Base-by-base conservation (phyloP, 2,113 vertebrate species). In the Dipodomys stephensi region DNA sequence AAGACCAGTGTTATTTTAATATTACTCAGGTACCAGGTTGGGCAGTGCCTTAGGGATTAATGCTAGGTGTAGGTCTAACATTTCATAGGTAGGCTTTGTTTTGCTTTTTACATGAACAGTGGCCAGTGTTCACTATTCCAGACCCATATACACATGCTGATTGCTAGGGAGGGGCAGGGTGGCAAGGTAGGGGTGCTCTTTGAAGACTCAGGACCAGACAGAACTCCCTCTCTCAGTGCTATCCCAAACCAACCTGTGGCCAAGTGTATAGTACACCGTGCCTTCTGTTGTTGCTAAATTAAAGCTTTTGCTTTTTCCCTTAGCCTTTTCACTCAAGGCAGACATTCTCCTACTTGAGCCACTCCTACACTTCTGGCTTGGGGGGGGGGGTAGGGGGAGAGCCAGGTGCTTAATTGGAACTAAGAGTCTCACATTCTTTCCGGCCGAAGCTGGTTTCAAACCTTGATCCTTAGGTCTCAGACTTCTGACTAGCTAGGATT, bases 61-160 rank as follows among this genome's bases (percentile, higher is more conserved):
- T 44, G 18, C 16, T 5, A 49, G 68, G n/a, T 67, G 53, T 32
- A 0, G 0, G 0, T 39, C 67, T 90, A 60, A 30, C 62, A 19
- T 82, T 64, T 78, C 27, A 4, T 15, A 0, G 9, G 4, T 62
- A 46, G 30, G 30, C 18, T 57, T 80, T 71, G 10, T 23, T 83
- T 88, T 57, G 53, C 53, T n/a, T 73, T 87, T 53, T 32, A 67
- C 57, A 27, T 79, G 32, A 28, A 65, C 49, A 12, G 62, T 62
- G 60, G 19, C 30, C 85, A 12, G 2, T 46, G 72, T 83, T 77
- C 32, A 28, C 1, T 1, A 3, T 18, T 15, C 35, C 4, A 16
- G 69, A 22, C 0, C 19, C 10, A 1, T 4, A 12, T 1, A 0
- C 28, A 10, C 27, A 23, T 0, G 20, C 60, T 53, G 22, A 35